These are phyloP conservation scores for Dasypus novemcinctus DNA, from an alignment of 2,113 vertebrate species.

Conservation along the genomic window DNA sequence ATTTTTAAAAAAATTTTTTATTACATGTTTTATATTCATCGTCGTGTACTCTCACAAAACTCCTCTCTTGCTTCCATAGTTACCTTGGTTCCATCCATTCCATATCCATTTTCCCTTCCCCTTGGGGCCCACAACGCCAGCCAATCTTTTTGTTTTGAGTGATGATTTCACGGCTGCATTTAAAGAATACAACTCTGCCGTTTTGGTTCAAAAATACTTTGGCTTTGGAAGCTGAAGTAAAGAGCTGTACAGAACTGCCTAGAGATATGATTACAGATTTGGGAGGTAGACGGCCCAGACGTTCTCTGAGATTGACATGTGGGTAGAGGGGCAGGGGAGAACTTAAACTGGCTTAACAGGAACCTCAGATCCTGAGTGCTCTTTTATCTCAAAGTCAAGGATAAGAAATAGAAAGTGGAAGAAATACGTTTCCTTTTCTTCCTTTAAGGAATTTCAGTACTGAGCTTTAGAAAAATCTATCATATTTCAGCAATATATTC, in stretches of 20 bases:
- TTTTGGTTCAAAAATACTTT: conserved; percentile 57
- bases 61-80: too few species aligned
- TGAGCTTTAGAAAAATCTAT: not conserved
- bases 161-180: conserved; percentile 60
- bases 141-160: not conserved
- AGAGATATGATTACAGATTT: conserved; percentile 16
- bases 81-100: too few species aligned
- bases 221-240: conserved; percentile 52
- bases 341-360: not conserved
- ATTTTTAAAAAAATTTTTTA: too few species aligned
- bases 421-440: not conserved
- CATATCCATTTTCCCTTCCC: too few species aligned
- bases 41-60: too few species aligned
- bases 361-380: not conserved
- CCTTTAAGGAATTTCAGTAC: conserved; percentile 14
- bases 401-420: too few species aligned
- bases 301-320: too few species aligned
- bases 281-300: not conserved
- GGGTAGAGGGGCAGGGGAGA: not conserved
- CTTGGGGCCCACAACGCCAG: too few species aligned
- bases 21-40: too few species aligned
- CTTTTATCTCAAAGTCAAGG: too few species aligned
- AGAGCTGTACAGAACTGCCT: conserved; percentile 41
- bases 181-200: conserved; percentile 62
- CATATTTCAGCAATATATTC: not conserved